Base-by-base conservation (phyloP, 2,113 vertebrate species). In the Sylvicapra grimmia region DNA sequence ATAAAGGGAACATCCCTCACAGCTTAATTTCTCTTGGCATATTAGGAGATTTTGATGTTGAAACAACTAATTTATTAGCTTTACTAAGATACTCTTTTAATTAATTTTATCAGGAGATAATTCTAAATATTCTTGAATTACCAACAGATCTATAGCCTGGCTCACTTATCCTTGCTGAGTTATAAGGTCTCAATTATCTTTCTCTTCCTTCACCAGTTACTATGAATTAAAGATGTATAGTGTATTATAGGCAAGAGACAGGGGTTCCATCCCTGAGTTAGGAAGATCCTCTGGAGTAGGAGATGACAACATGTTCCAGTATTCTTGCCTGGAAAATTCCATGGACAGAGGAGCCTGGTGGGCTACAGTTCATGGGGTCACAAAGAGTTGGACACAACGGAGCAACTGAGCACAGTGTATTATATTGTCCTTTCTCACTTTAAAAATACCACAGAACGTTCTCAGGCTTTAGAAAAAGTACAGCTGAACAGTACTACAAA, bases 101-200 rank as follows among this genome's bases (percentile, higher is more conserved):
- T 65, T 94, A 86, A 90, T 5, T 49, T 77, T 77, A 61, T 56
- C 21, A 94, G 36, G 15, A 83, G 49, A 33, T 59, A 82, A 68
- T 93, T 93, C 36, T 90, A 63, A 88, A 58, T 89, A 97, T 90
- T 82, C 77, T 89, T 84, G 29, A 95, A 77, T 91, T 95, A 88
- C 18, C 31, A 86, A 68, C 40, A 91, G 25, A 86, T 77, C 88
- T 94, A 65, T 23, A 88, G 72, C 36, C 8, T 83, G 44, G 19
- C 54, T 86, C 56, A 86, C 8, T 93, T 84, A 93, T 49, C 44
- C 2, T 90, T 96, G n/a, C 5, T 77, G 25, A 87, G 25, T 88
- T 95, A 31, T 33, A 96, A 61, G 6, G 13, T 61, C 31, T 88
- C n/a, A 58, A 19, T 93, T 56, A n/a, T 72, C 33, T 86, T 92